phyloP scores from a whole-genome alignment of 2,888 invertebrate genomes.

The Pycnomerus fuliginosus region DNA sequence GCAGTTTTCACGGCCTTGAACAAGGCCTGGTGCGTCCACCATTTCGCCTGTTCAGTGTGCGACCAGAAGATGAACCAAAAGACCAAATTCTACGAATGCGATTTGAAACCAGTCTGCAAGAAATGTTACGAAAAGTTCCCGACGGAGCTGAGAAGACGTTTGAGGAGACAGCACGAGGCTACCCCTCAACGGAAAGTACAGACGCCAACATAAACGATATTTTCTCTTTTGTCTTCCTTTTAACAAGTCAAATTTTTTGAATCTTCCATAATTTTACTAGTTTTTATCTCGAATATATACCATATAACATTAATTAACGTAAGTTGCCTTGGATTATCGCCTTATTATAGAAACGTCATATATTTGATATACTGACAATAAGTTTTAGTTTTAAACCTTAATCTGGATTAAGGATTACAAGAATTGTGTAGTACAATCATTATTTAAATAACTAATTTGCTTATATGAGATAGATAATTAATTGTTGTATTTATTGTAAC shows the following conservation, averaged over 20 bases:
- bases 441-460: too few species aligned
- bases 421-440: slow-evolving; percentile 46
- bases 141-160: slow-evolving; percentile 84
- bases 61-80: slow-evolving; percentile 95
- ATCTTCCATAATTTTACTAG: too few species aligned
- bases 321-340: too few species aligned
- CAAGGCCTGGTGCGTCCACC: slow-evolving; percentile 99
- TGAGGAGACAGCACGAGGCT: slow-evolving; percentile 86
- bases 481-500: too few species aligned
- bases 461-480: too few species aligned
- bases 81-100: slow-evolving; percentile 98
- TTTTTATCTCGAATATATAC: too few species aligned
- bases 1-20: slow-evolving; percentile 95
- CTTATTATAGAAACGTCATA: too few species aligned
- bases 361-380: too few species aligned
- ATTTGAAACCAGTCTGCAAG: slow-evolving; percentile 97
- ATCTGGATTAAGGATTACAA: slow-evolving; percentile 37
- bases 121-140: slow-evolving; percentile 98
- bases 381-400: too few species aligned
- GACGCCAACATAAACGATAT: slow-evolving; percentile 20
- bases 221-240: too few species aligned
- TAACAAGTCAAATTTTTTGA: too few species aligned
- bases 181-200: slow-evolving; percentile 58
- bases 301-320: too few species aligned
- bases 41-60: slow-evolving; percentile 97